These are phyloP conservation scores for Urechis unicinctus DNA, from an alignment of 2,888 invertebrate species.

Conservation along the genomic window DNA sequence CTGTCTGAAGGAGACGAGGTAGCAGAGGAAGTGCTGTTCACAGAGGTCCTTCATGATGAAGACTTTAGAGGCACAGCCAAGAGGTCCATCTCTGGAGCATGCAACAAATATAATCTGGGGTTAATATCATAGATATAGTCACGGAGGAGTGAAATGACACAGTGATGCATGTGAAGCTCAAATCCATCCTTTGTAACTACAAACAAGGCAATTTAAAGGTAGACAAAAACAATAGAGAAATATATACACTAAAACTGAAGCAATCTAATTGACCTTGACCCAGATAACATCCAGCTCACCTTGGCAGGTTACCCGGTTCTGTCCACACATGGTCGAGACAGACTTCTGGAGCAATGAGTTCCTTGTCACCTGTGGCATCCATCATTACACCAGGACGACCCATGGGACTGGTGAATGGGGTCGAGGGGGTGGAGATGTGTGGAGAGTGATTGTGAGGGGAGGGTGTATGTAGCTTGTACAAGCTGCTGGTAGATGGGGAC, in stretches of 20 bases:
- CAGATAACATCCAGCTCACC: conserved; percentile 29
- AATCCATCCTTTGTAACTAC: not conserved
- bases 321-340: conserved; percentile 88
- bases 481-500: conserved; percentile 25
- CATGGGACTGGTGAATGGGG: not conserved
- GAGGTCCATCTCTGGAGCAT: conserved; percentile 43
- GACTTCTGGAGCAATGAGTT: conserved; percentile 72
- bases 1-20: conserved; percentile 61
- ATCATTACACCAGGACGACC: not conserved
- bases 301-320: conserved; percentile 55
- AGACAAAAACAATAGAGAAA: too few relatives aligned
- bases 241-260: too few relatives aligned
- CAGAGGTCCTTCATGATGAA: conserved; percentile 81
- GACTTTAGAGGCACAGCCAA: conserved; percentile 64
- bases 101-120: too few relatives aligned
- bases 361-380: conserved; percentile 1
- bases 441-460: conserved; percentile 30
- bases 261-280: too few relatives aligned
- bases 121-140: not conserved
- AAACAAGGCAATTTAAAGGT: too few relatives aligned
- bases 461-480: conserved; percentile 36
- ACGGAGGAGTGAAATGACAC: not conserved
- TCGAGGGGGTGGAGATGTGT: conserved; percentile 2
- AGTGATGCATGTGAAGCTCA: not conserved
- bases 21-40: conserved; percentile 78